Conservation (phyloP, 2,113 vertebrate genomes). For the Reinhardtius hippoglossoides region DNA sequence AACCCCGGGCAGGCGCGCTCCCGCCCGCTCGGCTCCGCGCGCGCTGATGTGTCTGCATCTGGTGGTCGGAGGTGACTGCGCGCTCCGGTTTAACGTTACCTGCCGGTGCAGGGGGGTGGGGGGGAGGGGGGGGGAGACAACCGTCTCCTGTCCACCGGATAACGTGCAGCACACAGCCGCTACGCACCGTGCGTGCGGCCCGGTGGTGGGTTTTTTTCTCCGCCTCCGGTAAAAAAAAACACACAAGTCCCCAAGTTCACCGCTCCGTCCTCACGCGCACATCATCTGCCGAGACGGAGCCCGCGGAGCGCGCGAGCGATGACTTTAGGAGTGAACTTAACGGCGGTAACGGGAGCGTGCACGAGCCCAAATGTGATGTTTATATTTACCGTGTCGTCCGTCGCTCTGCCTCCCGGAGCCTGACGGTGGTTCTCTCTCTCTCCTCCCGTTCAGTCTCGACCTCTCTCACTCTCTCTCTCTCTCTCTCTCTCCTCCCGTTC, state of each 20-base stretch:
- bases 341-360: slow-evolving; percentile 27
- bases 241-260: slow-evolving; percentile 68
- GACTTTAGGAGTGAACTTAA: slow-evolving; percentile 39
- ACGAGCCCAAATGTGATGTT: slow-evolving; percentile 62
- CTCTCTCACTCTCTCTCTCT: slow-evolving; percentile 64
- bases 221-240: background rate
- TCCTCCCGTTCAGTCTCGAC: slow-evolving; percentile 64
- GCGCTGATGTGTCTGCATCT: slow-evolving; percentile 76
- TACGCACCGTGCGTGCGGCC: slow-evolving; percentile 5
- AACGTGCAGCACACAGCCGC: slow-evolving; percentile 6
- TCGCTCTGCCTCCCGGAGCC: slow-evolving; percentile 81
- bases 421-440: slow-evolving; percentile 69
- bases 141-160: background rate
- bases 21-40: slow-evolving; percentile 53
- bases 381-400: slow-evolving; percentile 87
- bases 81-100: slow-evolving; percentile 61
- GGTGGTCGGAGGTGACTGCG: slow-evolving; percentile 46
- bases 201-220: background rate
- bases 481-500: slow-evolving; percentile 51
- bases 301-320: slow-evolving; percentile 51
- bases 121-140: background rate
- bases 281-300: slow-evolving; percentile 65
- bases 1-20: slow-evolving; percentile 70
- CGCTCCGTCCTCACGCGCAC: slow-evolving; percentile 69
- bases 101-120: slow-evolving; percentile 7